Base-by-base conservation (phyloP, 2,888 invertebrate species). In the Pandemis heparana region DNA sequence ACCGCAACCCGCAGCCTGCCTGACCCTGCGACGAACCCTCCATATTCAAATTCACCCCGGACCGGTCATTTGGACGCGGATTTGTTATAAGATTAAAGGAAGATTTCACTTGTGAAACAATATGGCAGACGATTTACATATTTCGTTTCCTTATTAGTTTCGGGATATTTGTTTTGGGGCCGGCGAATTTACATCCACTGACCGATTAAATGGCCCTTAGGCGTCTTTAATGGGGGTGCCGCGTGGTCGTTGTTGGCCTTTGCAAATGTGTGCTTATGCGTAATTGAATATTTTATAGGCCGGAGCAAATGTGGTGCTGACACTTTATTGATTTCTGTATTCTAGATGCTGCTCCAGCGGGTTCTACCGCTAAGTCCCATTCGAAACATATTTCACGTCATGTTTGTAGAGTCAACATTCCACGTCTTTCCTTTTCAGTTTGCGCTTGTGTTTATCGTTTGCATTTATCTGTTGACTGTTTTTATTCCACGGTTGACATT, bases 1-100 rank as follows among this genome's bases (percentile, higher is more conserved):
- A 83, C 89, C 87, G 83, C 88, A 87, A 87, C 89, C 87, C 84
- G 86, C 87, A 84, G 86, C 87, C 82, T 91, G 91, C 87, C 82
- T 91, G 91, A 92, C 92, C 93, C 94, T 89, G 86, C 83, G 87
- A 79, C 84, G 83, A 87, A 91, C 94, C 93, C 94, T 90, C 89
- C 87, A 88, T 94, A 93, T 94, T 94, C 92, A 94, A 94, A 94
- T 94, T 91, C 85, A 81, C 82, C 87, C 89, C 90, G 88, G 89
- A 86, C 92, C 92, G 94, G 90, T 92, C 94, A 95, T 95, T 95
- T 94, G 93, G 91, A 94, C 94, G 91, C 93, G 92, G 94, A 95
- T 95, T 95, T 94, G 94, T 94, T 94, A 94, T 94, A 95, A 94
- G 95, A 95, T 95, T 94, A 95, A 94, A 94, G 94, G 94, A 95